These are phyloP conservation scores for Probosciger aterrimus DNA, from an alignment of 2,113 vertebrate genomes.

Conservation along the genomic window DNA sequence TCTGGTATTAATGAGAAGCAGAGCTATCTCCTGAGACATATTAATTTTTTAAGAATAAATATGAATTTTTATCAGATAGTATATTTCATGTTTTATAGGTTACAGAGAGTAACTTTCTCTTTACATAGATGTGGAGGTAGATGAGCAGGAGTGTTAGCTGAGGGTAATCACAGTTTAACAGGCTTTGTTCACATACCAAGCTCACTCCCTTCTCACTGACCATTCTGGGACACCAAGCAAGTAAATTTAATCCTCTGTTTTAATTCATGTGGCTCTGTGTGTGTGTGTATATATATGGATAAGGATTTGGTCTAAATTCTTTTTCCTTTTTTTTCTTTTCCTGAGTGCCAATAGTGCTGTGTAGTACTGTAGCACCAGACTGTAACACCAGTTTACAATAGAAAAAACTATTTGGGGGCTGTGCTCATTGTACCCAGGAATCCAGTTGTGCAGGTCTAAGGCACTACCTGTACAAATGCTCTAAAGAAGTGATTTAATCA, in stretches of 20 bases:
- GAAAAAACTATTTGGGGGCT: neutral
- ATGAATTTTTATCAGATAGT: neutral
- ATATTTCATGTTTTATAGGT: neutral
- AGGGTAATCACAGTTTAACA: neutral
- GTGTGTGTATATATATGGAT: accelerated
- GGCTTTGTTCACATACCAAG: neutral
- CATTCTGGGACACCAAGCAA: neutral
- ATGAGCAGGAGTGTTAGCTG: neutral
- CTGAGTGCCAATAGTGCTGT: neutral
- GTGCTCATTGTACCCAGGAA: neutral
- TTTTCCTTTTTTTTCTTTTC: neutral
- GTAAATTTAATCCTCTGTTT: neutral
- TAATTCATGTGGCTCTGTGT: neutral
- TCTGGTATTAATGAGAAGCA: neutral
- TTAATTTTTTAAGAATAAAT: neutral
- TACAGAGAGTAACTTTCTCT: neutral
- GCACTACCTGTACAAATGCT: neutral
- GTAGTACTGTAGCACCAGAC: neutral
- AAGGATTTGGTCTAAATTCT: neutral
- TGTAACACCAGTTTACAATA: neutral
- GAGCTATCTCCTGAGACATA: neutral
- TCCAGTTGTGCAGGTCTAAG: neutral
- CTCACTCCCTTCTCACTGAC: neutral
- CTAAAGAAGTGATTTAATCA: neutral
- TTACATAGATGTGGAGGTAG: neutral